phyloP scores from a whole-genome alignment of 2,888 invertebrate species.

The Andricus quercusramuli region DNA sequence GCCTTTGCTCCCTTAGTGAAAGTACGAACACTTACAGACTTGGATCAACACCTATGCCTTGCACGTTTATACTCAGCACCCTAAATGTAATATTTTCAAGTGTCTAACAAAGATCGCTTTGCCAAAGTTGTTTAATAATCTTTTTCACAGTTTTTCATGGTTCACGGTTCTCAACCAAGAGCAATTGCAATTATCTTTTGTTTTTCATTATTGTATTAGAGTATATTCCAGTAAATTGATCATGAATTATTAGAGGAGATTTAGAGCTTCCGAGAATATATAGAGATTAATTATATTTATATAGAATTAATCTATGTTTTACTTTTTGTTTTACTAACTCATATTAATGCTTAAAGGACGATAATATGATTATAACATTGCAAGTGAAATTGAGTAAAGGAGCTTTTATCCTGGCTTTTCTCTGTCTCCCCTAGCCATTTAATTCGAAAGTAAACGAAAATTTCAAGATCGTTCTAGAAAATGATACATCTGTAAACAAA shows the following conservation, averaged over 20 bases:
- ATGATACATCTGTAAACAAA: too few species aligned
- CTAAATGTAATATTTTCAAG: constrained; percentile 19
- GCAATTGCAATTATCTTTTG: neutral
- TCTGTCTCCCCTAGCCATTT: too few species aligned
- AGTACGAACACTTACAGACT: constrained; percentile 25
- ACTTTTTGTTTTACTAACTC: too few species aligned
- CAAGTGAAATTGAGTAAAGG: too few species aligned
- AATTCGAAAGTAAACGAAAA: too few species aligned
- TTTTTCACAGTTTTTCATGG: neutral
- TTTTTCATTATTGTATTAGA: neutral
- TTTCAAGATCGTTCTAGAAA: too few species aligned
- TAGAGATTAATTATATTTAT: too few species aligned
- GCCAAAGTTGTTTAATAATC: constrained; percentile 6
- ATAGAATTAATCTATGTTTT: too few species aligned
- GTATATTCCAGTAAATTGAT: neutral
- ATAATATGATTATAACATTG: too few species aligned
- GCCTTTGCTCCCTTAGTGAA: constrained; percentile 48
- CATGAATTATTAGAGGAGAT: neutral
- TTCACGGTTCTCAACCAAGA: neutral
- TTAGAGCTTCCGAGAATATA: neutral
- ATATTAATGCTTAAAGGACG: too few species aligned
- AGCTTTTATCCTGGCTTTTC: too few species aligned
- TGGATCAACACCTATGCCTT: constrained; percentile 37
- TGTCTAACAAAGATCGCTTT: constrained; percentile 31
- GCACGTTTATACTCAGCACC: constrained; percentile 13